Evolutionary conservation across 2,113 vertebrate genomes (phyloP).

Genomic region (Spheniscus mendiculus): DNA sequence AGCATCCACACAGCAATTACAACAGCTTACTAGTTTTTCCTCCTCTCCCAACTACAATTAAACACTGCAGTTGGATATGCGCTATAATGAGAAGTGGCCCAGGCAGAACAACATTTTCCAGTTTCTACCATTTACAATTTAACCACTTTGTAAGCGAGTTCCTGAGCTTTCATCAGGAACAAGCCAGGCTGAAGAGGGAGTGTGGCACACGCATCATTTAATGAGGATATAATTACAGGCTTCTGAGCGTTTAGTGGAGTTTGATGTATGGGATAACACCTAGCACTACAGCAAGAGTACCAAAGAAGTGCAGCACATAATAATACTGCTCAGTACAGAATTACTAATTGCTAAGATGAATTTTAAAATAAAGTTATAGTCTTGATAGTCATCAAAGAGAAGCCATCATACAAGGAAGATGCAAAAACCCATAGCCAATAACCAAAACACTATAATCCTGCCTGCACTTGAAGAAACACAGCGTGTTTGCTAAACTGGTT

Average conservation of each 20-base stretch:
- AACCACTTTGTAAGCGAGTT: background rate
- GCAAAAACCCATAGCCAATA: background rate
- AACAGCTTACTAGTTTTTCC: background rate
- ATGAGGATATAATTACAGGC: background rate
- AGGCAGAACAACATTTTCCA: background rate
- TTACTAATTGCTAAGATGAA: background rate
- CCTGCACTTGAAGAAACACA: background rate
- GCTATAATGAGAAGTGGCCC: background rate
- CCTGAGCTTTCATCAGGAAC: background rate
- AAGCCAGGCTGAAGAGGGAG: background rate
- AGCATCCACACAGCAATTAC: background rate
- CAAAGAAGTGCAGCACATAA: background rate
- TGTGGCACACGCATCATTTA: background rate
- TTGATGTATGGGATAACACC: background rate
- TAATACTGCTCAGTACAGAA: background rate
- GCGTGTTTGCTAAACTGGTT: background rate
- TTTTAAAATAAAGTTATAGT: background rate
- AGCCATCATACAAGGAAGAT: background rate
- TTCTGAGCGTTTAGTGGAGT: background rate
- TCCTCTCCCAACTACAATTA: background rate
- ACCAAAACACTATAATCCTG: background rate
- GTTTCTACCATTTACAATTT: background rate
- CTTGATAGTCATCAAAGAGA: background rate
- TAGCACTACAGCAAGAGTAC: background rate
- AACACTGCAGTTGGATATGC: background rate